Conservation (phyloP, 2,113 vertebrate genomes). For the Diadophis punctatus region DNA sequence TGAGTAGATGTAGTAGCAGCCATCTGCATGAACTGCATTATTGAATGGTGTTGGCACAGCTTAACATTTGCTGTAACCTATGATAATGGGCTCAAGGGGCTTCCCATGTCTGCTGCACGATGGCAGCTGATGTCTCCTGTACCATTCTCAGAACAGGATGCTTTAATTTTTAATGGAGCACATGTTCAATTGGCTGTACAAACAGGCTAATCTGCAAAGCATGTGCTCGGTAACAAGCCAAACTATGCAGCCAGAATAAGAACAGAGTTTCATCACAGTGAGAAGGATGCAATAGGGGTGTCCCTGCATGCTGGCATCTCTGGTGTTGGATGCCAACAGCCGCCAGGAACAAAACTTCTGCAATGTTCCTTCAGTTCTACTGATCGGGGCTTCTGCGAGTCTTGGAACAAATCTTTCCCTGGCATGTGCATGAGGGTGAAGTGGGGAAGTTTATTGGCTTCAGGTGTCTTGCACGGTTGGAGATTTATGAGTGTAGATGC, state of each 20-base stretch:
- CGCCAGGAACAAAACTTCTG: conserved; percentile 23
- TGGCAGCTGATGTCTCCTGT: conserved; percentile 82
- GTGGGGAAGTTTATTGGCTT: conserved; percentile 35
- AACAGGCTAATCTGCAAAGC: conserved; percentile 88
- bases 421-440: not conserved
- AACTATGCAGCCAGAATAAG: conserved; percentile 73
- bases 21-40: conserved; percentile 87
- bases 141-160: conserved; percentile 81
- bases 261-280: conserved; percentile 60
- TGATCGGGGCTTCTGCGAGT: not conserved
- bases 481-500: not conserved
- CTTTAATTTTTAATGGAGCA: conserved; percentile 90
- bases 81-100: conserved; percentile 83
- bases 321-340: conserved; percentile 23
- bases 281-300: conserved; percentile 28
- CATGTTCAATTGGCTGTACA: conserved; percentile 88
- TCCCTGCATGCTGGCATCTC: conserved; percentile 35
- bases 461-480: conserved; percentile 34
- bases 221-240: conserved; percentile 82
- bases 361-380: not conserved
- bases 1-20: conserved; percentile 74
- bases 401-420: not conserved
- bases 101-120: conserved; percentile 77
- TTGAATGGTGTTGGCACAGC: conserved; percentile 82
- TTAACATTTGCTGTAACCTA: conserved; percentile 88